Base-by-base conservation (phyloP, 2,797 vertebrate genomes). In the Buphagus erythrorhynchus region DNA sequence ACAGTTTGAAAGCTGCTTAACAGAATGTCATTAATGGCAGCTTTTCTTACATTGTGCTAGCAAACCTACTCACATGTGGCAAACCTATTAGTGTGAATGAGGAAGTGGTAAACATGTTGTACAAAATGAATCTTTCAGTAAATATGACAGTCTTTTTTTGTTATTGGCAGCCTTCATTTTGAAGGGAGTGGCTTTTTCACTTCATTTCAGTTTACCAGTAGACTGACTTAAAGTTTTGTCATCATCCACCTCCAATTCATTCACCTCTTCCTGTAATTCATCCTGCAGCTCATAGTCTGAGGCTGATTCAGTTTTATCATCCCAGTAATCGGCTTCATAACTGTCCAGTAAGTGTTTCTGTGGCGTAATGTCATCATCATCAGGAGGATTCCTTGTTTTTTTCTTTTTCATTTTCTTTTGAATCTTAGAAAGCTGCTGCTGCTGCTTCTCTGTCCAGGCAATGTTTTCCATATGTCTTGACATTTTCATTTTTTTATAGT, bases 401-500 rank as follows among this genome's bases (percentile, higher is more conserved):
- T 97, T 98, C 90, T 81, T 97, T 74, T 52, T 97, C 7, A 95
- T 95, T 31, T 97, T 94, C 87, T 93, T 98, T 25, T 61, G 95
- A 61, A 98, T 92, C 42, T 97, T 93, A 25, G 97, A 97, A 49
- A 97, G 89, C 35, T 97, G 89, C 58, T 97, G 75, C 28, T 96
- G 92, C 86, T 97, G 97, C 25, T 94, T 94, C 45, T 97, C 94
- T 5, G 95, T 97, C 42, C 97, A 94, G 36, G 9, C 75, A 48
- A 33, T 38, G 33, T 36, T 66, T 52, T 86, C 61, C 36, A 0
- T 7, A 68, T 54, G 69, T 67, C 46, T 81, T 36, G 93, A 72
- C 2, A 43, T 77, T 33, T 95, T 95, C 93, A 80, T 95, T 91
- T 96, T 98, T 95, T 98, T 98, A 83, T 98, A 99, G 29, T 98